phyloP scores from a whole-genome alignment of 2,888 invertebrate genomes.

The Cerastis leucographa region DNA sequence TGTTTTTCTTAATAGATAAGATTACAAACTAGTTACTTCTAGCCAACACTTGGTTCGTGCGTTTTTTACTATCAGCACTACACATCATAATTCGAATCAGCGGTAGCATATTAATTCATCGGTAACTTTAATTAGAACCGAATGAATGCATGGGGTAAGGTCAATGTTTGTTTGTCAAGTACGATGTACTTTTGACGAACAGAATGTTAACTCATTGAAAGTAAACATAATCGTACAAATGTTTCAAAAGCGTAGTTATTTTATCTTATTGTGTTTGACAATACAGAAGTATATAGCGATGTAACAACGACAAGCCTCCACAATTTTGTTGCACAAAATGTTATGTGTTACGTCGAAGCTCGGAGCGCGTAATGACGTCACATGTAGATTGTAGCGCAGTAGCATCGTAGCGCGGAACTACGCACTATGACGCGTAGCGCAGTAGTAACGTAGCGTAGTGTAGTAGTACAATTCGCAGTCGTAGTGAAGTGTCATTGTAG shows the following conservation, averaged over 20 bases:
- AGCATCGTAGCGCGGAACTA: background rate
- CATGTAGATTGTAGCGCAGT: background rate
- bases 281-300: no score
- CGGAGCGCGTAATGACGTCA: background rate
- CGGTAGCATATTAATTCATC: background rate
- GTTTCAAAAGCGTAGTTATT: background rate
- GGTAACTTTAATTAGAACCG: background rate
- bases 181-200: no score
- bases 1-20: slow-evolving; percentile 31
- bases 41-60: background rate
- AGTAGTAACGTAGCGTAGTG: background rate
- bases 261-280: no score
- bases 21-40: background rate
- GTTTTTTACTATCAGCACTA: background rate
- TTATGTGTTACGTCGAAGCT: background rate
- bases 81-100: background rate
- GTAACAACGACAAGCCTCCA: no score
- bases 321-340: no score
- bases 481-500: background rate
- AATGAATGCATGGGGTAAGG: background rate
- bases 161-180: no score
- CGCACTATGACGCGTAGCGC: background rate
- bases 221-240: background rate
- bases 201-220: background rate
- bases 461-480: background rate